Conservation (phyloP, 2,113 vertebrate genomes). For the Seriola aureovittata region DNA sequence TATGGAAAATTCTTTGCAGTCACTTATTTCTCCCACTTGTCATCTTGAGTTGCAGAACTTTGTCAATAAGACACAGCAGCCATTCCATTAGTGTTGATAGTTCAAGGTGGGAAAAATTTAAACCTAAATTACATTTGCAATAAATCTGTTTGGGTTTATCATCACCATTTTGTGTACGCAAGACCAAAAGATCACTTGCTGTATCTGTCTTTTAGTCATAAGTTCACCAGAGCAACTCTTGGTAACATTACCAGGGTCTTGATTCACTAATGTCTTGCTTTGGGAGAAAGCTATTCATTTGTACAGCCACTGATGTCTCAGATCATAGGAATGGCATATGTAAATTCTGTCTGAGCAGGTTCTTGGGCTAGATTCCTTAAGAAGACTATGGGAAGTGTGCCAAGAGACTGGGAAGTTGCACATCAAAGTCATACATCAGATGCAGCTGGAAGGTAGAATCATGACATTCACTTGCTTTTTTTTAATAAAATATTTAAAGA, state of each 20-base stretch:
- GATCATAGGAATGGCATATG: conserved; percentile 64
- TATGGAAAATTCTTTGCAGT: conserved; percentile 20
- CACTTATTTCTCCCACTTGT: conserved; percentile 20
- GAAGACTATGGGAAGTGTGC: conserved; percentile 54
- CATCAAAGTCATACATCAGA: conserved; percentile 69
- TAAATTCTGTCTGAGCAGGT: conserved; percentile 53
- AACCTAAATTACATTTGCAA: neutral
- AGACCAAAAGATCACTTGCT: conserved; percentile 31
- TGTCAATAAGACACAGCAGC: neutral
- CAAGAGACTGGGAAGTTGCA: conserved; percentile 45
- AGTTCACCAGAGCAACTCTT: conserved; percentile 31
- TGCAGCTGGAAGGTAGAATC: conserved; percentile 53
- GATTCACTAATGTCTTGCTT: conserved; percentile 67
- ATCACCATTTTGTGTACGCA: too few relatives aligned
- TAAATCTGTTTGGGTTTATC: neutral
- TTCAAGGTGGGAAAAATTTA: conserved; percentile 1
- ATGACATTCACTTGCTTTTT: conserved; percentile 57
- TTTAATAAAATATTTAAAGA: conserved; percentile 58
- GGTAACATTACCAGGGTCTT: conserved; percentile 53
- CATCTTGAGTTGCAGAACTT: conserved; percentile 6
- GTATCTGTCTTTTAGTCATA: conserved; percentile 19
- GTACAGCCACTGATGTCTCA: conserved; percentile 57
- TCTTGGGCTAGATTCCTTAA: conserved; percentile 39
- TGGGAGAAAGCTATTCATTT: conserved; percentile 56
- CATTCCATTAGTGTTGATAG: neutral